Evolutionary conservation across 2,888 invertebrate species (phyloP).

Genomic region (Timandra comae): DNA sequence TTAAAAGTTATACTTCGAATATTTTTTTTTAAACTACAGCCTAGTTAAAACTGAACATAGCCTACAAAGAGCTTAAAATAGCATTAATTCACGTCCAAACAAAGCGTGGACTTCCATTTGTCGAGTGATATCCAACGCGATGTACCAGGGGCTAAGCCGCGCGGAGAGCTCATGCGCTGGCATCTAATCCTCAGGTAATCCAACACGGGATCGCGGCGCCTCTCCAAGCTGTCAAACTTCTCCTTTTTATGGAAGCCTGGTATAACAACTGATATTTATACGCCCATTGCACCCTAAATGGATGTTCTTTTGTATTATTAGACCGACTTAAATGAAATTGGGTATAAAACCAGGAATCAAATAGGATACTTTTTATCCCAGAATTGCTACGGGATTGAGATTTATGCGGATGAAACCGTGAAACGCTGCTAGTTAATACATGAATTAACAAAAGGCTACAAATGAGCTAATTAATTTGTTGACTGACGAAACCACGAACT

Average conservation of each 20-base stretch:
- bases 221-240: constrained; percentile 9
- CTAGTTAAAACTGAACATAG: too few relatives aligned
- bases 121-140: constrained; percentile 37
- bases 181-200: constrained; percentile 43
- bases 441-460: constrained; percentile 3
- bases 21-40: too few relatives aligned
- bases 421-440: too few relatives aligned
- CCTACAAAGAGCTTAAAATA: too few relatives aligned
- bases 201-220: constrained; percentile 25
- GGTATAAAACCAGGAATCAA: too few relatives aligned
- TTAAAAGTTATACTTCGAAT: too few relatives aligned
- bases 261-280: constrained; percentile 30
- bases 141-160: constrained; percentile 41
- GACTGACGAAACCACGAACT: background rate
- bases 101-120: constrained; percentile 27
- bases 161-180: constrained; percentile 27
- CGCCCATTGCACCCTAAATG: constrained; percentile 14
- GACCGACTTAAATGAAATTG: background rate
- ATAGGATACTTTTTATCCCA: too few relatives aligned
- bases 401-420: too few relatives aligned
- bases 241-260: constrained; percentile 24
- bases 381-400: too few relatives aligned
- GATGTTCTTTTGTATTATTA: background rate
- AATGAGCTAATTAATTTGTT: constrained; percentile 4
- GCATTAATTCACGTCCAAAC: too few relatives aligned